Percentiles rank a stretch among this genome's conserved stretches.
These are phyloP conservation scores for Scolopax mira DNA, from an alignment of 2,113 vertebrate species.

Conservation along the genomic window DNA sequence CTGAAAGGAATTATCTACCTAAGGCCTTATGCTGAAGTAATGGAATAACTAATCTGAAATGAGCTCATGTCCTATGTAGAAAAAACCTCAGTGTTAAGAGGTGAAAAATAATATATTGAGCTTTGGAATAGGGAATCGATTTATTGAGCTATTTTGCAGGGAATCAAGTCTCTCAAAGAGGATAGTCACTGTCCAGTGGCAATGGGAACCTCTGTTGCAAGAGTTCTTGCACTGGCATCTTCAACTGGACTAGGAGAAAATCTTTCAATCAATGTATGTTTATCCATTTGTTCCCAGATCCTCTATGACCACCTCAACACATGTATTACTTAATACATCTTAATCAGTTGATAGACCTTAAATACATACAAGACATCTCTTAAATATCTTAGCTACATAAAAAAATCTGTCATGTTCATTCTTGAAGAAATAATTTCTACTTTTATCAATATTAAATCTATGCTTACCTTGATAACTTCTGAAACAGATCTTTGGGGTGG, in stretches of 20 bases:
- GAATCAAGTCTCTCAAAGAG: neutral
- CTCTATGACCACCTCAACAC: neutral
- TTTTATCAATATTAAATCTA: neutral
- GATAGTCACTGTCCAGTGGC: neutral
- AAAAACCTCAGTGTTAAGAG: neutral
- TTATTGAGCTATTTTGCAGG: neutral
- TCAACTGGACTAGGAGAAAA: neutral
- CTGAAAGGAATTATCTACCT: neutral
- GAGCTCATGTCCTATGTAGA: neutral
- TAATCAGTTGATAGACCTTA: neutral
- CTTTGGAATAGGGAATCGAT: neutral
- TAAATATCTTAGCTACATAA: neutral
- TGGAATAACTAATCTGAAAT: neutral
- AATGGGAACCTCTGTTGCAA: neutral
- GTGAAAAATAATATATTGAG: neutral
- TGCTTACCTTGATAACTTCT: neutral
- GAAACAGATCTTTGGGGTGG: neutral
- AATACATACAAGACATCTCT: neutral
- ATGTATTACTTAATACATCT: neutral
- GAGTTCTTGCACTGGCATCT: neutral
- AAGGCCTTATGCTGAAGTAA: neutral
- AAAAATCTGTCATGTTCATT: neutral
- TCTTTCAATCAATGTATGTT: neutral
- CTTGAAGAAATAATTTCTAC: neutral
- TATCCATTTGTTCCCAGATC: neutral